phyloP scores from a whole-genome alignment of 2,888 invertebrate species.

The Gandaritis pyraliata region DNA sequence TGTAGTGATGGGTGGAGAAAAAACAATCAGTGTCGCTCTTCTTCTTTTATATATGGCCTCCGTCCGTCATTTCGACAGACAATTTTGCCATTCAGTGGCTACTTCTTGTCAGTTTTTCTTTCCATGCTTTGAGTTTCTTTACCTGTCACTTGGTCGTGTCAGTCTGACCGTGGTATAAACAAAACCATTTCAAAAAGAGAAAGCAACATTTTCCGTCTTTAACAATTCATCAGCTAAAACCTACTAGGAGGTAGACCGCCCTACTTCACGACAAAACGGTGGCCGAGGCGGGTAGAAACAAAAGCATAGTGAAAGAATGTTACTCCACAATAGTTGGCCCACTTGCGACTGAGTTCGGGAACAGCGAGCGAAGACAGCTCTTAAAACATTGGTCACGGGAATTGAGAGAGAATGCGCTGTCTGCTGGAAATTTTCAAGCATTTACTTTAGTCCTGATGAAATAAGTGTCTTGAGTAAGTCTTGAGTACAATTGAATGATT shows the following conservation, averaged over 20 bases:
- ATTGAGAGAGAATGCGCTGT: slow-evolving; percentile 17
- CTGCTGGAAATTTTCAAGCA: neutral
- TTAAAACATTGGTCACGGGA: slow-evolving; percentile 18
- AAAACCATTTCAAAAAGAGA: neutral
- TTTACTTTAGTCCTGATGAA: neutral
- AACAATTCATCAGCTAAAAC: slow-evolving; percentile 18
- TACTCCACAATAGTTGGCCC: slow-evolving; percentile 15
- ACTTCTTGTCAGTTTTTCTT: no score
- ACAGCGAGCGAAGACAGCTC: slow-evolving; percentile 14
- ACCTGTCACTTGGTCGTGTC: no score
- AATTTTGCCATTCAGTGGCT: no score
- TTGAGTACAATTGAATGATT: no score
- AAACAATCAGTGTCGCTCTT: no score
- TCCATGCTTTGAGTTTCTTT: no score
- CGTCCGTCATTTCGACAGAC: no score
- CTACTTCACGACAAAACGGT: slow-evolving; percentile 37
- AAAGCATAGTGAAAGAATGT: slow-evolving; percentile 6
- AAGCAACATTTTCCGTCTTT: neutral
- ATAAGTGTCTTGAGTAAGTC: no score
- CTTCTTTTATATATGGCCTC: no score
- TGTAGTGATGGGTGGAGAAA: no score
- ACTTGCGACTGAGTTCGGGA: slow-evolving; percentile 24
- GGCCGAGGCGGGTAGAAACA: slow-evolving; percentile 26
- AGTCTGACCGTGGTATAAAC: neutral
- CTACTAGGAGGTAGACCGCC: slow-evolving; percentile 31